Percentiles rank a stretch among this genome's conserved stretches.
phyloP scores from a whole-genome alignment of 2,113 vertebrate genomes.

The Rhombomys opimus region DNA sequence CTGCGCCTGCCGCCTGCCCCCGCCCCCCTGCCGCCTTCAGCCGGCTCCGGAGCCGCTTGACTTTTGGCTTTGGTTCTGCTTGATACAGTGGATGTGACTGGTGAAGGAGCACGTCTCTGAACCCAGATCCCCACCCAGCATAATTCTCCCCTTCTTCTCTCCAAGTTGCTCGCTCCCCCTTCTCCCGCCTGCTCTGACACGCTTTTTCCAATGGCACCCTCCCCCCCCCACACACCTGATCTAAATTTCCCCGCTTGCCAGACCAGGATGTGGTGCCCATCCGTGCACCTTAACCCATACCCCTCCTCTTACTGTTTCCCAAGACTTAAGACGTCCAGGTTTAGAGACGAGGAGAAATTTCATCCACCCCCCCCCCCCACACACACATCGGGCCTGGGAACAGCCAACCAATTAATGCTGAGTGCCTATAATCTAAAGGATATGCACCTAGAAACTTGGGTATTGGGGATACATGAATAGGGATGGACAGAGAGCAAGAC shows the following conservation, averaged over 20 bases:
- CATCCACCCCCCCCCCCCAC: background rate
- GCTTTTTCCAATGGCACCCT: background rate
- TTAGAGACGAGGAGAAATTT: background rate
- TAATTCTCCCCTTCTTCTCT: background rate
- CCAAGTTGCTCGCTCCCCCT: too few species aligned
- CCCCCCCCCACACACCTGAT: too few species aligned
- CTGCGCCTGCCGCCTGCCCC: background rate
- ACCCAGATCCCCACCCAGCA: background rate
- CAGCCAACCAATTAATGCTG: slow-evolving; percentile 31
- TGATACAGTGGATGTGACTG: background rate
- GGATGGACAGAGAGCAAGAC: background rate
- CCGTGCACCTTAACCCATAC: background rate
- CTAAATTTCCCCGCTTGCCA: background rate
- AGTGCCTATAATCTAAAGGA: slow-evolving; percentile 27
- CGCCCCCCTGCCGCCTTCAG: background rate
- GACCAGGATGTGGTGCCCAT: background rate
- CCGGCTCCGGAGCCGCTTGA: background rate
- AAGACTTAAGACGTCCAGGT: background rate
- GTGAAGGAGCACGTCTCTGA: background rate
- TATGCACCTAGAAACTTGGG: slow-evolving; percentile 23
- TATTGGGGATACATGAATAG: background rate
- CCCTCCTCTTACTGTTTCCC: background rate
- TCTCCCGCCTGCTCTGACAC: background rate
- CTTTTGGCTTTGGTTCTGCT: background rate
- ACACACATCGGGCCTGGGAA: too few species aligned